Conservation (phyloP, 2,797 vertebrate genomes). For the Esox lucius region DNA sequence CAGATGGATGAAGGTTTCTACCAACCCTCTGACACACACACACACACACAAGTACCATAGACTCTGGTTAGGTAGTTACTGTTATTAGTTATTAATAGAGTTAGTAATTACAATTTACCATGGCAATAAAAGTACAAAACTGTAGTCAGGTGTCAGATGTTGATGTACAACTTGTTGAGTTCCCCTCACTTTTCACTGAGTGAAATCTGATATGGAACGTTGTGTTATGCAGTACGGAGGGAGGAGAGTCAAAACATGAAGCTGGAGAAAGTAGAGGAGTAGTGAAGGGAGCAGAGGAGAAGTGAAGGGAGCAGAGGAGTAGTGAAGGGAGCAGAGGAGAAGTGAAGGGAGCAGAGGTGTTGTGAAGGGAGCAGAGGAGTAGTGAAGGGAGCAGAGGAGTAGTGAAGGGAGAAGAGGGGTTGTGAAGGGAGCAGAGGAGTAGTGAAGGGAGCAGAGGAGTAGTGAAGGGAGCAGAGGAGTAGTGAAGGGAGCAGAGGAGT, state of each 20-base stretch:
- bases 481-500: constrained; percentile 24
- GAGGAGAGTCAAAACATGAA: too few species aligned
- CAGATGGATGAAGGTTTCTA: constrained; percentile 40
- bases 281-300: constrained; percentile 13
- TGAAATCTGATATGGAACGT: neutral
- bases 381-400: too few species aligned
- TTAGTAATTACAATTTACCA: neutral
- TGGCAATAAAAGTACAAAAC: neutral
- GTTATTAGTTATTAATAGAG: neutral
- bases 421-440: neutral
- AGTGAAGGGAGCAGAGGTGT: neutral
- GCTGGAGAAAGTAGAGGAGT: too few species aligned
- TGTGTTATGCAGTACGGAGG: neutral
- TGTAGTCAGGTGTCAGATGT: neutral
- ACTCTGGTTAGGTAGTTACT: neutral
- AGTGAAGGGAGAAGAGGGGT: constrained; percentile 24
- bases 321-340: constrained; percentile 23
- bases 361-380: constrained; percentile 13
- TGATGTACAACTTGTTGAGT: neutral
- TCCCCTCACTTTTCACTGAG: too few species aligned
- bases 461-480: too few species aligned
- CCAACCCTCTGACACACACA: constrained; percentile 21
- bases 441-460: constrained; percentile 13
- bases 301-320: too few species aligned
- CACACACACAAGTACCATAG: neutral